phyloP scores from a whole-genome alignment of 2,888 invertebrate genomes.

The Plebejus anna region DNA sequence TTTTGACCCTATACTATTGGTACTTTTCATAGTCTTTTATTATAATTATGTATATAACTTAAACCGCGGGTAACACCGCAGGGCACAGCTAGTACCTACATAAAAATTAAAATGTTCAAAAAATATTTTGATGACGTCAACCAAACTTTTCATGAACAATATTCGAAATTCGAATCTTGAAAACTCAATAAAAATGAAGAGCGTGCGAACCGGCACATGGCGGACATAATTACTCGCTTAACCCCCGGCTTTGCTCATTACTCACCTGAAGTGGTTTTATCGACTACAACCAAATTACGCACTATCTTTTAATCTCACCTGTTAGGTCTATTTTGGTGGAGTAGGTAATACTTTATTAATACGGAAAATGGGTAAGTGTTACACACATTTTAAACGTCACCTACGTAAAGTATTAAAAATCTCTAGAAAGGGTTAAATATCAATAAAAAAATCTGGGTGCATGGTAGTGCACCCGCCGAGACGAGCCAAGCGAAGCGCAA shows the following conservation, averaged over 20 bases:
- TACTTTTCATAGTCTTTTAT: too few species aligned
- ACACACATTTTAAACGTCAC: background rate
- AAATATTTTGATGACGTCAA: background rate
- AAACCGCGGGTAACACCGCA: too few species aligned
- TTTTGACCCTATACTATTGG: too few species aligned
- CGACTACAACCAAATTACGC: slow-evolving; percentile 57
- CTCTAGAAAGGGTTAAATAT: too few species aligned
- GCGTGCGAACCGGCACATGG: slow-evolving; percentile 63
- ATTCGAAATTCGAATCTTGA: slow-evolving; percentile 51
- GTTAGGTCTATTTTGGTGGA: slow-evolving; percentile 32
- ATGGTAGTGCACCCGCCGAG: too few species aligned
- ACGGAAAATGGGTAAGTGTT: background rate
- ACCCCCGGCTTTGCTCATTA: slow-evolving; percentile 71
- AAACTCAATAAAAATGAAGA: slow-evolving; percentile 60
- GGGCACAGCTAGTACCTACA: too few species aligned
- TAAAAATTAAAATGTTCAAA: background rate
- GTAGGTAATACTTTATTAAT: background rate
- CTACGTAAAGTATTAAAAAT: too few species aligned
- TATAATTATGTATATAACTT: too few species aligned
- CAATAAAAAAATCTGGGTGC: too few species aligned
- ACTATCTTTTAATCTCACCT: slow-evolving; percentile 46
- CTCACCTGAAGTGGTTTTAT: slow-evolving; percentile 54
- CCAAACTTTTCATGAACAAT: slow-evolving; percentile 50
- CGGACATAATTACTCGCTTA: slow-evolving; percentile 56
- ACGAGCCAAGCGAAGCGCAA: too few species aligned